Evolutionary conservation across 2,888 invertebrate genomes (phyloP).

Genomic region (Papilio elwesi): DNA sequence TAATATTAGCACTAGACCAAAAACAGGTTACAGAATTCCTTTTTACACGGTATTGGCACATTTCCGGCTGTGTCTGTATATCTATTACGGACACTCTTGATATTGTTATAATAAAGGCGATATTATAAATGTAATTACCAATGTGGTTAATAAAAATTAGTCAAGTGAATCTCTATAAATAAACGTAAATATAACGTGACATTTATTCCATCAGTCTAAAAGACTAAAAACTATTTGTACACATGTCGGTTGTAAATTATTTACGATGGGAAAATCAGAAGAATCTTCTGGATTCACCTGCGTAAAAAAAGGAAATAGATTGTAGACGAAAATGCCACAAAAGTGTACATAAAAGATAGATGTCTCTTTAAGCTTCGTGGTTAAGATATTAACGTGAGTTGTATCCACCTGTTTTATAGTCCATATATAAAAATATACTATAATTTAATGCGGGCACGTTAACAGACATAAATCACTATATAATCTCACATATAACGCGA

Average conservation of each 20-base stretch:
- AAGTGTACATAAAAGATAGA: neutral
- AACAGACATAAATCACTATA: slow-evolving; percentile 29
- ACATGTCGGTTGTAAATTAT: neutral
- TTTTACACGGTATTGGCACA: too few relatives aligned
- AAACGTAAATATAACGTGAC: too few relatives aligned
- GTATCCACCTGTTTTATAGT: neutral
- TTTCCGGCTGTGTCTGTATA: too few relatives aligned
- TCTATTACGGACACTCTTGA: too few relatives aligned
- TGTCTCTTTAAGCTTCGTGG: neutral
- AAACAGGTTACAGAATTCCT: too few relatives aligned
- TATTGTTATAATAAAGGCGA: too few relatives aligned
- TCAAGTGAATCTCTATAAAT: too few relatives aligned
- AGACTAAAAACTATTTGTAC: neutral
- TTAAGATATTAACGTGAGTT: neutral
- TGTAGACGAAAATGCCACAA: neutral
- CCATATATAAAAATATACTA: neutral
- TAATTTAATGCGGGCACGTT: slow-evolving; percentile 7
- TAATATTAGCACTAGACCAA: too few relatives aligned
- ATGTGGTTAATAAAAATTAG: too few relatives aligned
- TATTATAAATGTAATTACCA: too few relatives aligned
- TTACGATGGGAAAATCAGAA: neutral
- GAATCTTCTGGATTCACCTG: neutral
- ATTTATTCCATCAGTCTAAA: too few relatives aligned
- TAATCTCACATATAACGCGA: slow-evolving; percentile 31
- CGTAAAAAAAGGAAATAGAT: neutral